Conservation (phyloP, 2,113 vertebrate species). For the Epinephelus moara region DNA sequence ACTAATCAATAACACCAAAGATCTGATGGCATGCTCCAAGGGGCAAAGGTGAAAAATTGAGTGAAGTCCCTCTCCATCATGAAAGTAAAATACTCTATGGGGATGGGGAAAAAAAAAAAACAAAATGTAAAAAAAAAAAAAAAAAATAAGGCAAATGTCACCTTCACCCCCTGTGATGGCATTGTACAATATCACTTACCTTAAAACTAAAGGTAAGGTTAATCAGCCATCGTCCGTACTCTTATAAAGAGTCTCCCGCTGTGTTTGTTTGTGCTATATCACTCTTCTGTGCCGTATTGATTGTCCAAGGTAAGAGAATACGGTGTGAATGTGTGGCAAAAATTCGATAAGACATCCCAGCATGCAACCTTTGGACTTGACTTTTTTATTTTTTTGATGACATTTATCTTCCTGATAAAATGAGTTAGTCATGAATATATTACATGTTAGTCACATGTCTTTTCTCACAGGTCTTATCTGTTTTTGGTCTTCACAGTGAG, state of each 20-base stretch:
- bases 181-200: conserved; percentile 38
- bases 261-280: conserved; percentile 49
- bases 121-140: neutral
- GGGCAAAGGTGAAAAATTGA: conserved; percentile 68
- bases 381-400: conserved; percentile 55
- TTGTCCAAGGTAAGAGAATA: conserved; percentile 32
- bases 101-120: conserved; percentile 7
- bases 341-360: conserved; percentile 41
- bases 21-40: conserved; percentile 46
- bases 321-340: conserved; percentile 4
- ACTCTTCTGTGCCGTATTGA: conserved; percentile 51
- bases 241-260: conserved; percentile 43
- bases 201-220: conserved; percentile 65
- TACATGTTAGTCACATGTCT: conserved; percentile 1
- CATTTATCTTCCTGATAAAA: conserved; percentile 38
- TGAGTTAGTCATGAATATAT: conserved; percentile 11
- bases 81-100: conserved; percentile 21
- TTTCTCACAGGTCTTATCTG: conserved; percentile 25
- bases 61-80: conserved; percentile 27
- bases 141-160: conserved; percentile 53
- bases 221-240: conserved; percentile 24
- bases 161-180: conserved; percentile 44
- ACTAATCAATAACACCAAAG: conserved; percentile 64
- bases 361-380: conserved; percentile 48
- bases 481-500: conserved; percentile 29